Base-by-base conservation (phyloP, 2,797 vertebrate species). In the Distichodus sexfasciatus region DNA sequence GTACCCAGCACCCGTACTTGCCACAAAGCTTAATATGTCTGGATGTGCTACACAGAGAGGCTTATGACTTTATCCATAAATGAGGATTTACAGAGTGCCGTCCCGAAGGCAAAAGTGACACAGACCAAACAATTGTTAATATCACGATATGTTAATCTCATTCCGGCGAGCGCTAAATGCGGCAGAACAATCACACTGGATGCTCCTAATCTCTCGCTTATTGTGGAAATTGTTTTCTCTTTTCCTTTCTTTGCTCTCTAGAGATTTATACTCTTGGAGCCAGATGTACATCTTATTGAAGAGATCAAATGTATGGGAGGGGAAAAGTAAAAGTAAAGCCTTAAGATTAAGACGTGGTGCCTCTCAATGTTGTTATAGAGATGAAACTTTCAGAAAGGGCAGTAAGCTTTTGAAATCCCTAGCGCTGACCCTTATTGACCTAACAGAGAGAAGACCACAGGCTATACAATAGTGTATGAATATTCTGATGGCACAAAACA, bases 311-410 rank as follows among this genome's bases (percentile, higher is more conserved):
- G 40, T 14, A 43, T 65, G 40, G 46, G 35, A n/a, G 21, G 17
- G 68, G 70, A 76, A 79, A 75, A 81, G 69, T 75, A 72, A 81
- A 81, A 83, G 70, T 68, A 81, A 48, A 47, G n/a, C 4, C 21
- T 53, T 3, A 26, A 38, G 1, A 88, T 90, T 87, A 88, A 77
- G 46, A 79, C 79, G 38, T 83, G 85, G 87, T 87, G 82, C 80
- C 24, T 84, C 81, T 83, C 85, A 88, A 86, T 88, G 86, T 87
- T 90, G 87, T 88, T 81, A 70, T 71, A 69, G 74, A 83, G 83
- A 88, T 88, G 77, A 87, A 85, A 83, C 62, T 85, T 82, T 65
- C 17, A 41, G 24, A 43, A 43, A 71, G 59, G 48, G 67, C 61
- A 46, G 55, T 57, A 79, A 76, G 33, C 60, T n/a, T 9, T 23